A percentile compares a stretch with the other conserved stretches of the same genome.
Conservation (phyloP, 1,140 invertebrate genomes). For the Drosophila pectinifera region DNA sequence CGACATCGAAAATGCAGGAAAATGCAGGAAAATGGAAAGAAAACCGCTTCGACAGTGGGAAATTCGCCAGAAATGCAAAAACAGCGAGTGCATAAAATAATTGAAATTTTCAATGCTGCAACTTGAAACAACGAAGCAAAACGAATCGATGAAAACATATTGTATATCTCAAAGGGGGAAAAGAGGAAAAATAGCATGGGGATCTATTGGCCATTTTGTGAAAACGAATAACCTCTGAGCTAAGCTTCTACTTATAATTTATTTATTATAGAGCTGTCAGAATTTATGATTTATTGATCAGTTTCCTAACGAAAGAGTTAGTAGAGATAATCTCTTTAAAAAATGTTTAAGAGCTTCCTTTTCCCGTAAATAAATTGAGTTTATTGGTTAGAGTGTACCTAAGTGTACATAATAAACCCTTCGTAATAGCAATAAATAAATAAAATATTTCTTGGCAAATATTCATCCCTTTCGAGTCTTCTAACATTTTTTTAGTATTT, state of each 20-base stretch:
- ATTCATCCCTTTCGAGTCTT: too few relatives aligned
- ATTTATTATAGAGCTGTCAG: too few relatives aligned
- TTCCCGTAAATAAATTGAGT: too few relatives aligned
- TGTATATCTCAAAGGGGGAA: background rate
- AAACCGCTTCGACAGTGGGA: constrained; percentile 27
- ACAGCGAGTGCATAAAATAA: constrained; percentile 48
- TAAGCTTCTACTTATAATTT: too few relatives aligned
- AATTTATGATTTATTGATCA: too few relatives aligned
- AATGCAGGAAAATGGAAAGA: constrained; percentile 29
- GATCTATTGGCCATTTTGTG: too few relatives aligned
- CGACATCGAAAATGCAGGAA: constrained; percentile 20
- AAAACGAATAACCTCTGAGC: background rate
- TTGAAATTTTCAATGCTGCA: constrained; percentile 57
- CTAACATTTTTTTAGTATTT: too few relatives aligned
- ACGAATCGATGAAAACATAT: constrained; percentile 7
- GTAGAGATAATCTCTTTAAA: too few relatives aligned
- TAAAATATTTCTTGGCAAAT: background rate
- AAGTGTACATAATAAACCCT: too few relatives aligned
- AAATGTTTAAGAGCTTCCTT: too few relatives aligned
- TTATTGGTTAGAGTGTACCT: too few relatives aligned
- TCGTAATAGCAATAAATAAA: background rate
- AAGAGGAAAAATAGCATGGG: constrained; percentile 7
- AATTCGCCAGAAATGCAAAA: constrained; percentile 38
- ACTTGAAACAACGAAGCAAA: constrained; percentile 30
- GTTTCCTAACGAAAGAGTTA: too few relatives aligned